These are phyloP conservation scores for Triplophysa bombifrons DNA, from an alignment of 2,797 vertebrate genomes.

Conservation along the genomic window DNA sequence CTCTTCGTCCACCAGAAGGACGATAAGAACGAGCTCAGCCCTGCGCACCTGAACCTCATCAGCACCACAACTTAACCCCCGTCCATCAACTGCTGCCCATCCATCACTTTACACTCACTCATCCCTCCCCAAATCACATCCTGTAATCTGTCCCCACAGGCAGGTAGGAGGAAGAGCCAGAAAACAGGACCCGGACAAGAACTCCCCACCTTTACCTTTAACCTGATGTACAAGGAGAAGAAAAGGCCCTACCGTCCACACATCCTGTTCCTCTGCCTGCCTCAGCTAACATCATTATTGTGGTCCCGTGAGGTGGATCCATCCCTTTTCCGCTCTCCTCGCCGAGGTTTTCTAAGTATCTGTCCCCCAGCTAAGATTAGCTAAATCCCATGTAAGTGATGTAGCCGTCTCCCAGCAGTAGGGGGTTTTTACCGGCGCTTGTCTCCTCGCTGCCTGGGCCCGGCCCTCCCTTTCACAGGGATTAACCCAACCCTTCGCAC, in stretches of 20 bases:
- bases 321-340: slow-evolving; percentile 79
- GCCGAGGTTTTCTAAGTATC: slow-evolving; percentile 86
- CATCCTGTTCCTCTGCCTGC: slow-evolving; percentile 80
- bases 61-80: slow-evolving; percentile 67
- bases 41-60: slow-evolving; percentile 74
- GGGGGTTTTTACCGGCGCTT: slow-evolving; percentile 85
- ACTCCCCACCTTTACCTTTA: slow-evolving; percentile 56
- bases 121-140: slow-evolving; percentile 79
- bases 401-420: slow-evolving; percentile 87
- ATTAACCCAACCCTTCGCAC: slow-evolving; percentile 80
- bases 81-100: slow-evolving; percentile 71
- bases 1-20: slow-evolving; percentile 67
- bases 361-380: slow-evolving; percentile 90
- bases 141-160: slow-evolving; percentile 80
- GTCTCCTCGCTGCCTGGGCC: slow-evolving; percentile 83
- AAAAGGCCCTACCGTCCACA: slow-evolving; percentile 79
- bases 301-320: slow-evolving; percentile 85
- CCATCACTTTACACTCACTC: slow-evolving; percentile 76
- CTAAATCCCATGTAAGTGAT: slow-evolving; percentile 91
- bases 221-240: slow-evolving; percentile 70
- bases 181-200: slow-evolving; percentile 69
- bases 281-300: slow-evolving; percentile 88
- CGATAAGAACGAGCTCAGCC: slow-evolving; percentile 69
- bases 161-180: slow-evolving; percentile 76
- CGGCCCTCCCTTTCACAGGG: slow-evolving; percentile 84